These are phyloP conservation scores for Sander vitreus DNA, from an alignment of 2,113 vertebrate genomes.

Conservation along the genomic window DNA sequence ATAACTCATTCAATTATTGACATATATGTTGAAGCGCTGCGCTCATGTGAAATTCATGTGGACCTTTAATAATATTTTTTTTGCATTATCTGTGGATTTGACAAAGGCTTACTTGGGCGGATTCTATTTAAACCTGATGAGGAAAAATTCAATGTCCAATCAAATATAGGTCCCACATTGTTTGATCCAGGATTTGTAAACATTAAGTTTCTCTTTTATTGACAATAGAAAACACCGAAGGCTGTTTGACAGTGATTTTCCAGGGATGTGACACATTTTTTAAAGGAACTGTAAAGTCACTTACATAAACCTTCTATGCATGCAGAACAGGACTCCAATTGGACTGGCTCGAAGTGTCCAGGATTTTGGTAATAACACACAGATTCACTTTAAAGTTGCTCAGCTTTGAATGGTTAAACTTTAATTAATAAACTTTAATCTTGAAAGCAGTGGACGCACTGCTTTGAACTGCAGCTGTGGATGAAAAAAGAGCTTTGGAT, in stretches of 20 bases:
- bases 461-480: conserved; percentile 23
- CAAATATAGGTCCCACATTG: background rate
- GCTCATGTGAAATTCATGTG: background rate
- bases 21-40: background rate
- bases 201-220: background rate
- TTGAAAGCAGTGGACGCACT: conserved; percentile 1
- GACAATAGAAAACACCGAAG: background rate
- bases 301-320: background rate
- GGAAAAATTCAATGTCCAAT: background rate
- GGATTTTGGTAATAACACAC: background rate
- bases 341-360: background rate
- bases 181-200: conserved; percentile 8
- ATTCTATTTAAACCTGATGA: background rate
- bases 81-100: background rate
- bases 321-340: background rate
- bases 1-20: background rate
- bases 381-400: background rate
- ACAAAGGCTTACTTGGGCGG: background rate
- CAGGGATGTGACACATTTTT: background rate
- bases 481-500: conserved; percentile 9
- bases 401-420: conserved; percentile 27
- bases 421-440: conserved; percentile 27
- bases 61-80: background rate
- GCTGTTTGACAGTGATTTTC: background rate
- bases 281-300: background rate